A percentile compares a stretch with the other conserved stretches of the same genome.
phyloP scores from a whole-genome alignment of 2,113 vertebrate genomes.

The Gymnocephalus cernua region DNA sequence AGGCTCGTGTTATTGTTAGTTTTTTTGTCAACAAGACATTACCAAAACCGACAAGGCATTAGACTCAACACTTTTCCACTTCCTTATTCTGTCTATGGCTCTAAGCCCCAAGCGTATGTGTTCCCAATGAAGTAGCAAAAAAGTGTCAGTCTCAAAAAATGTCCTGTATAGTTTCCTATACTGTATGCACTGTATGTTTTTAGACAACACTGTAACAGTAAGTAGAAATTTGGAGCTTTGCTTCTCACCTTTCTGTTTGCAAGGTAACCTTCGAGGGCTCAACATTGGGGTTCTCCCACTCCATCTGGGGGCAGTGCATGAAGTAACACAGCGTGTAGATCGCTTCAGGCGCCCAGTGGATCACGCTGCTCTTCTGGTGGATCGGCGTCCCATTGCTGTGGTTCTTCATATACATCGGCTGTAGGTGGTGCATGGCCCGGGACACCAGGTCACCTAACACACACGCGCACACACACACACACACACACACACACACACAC shows the following conservation, averaged over 20 bases:
- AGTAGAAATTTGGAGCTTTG: background rate
- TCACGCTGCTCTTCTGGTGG: constrained; percentile 87
- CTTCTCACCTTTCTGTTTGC: constrained; percentile 91
- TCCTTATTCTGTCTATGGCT: background rate
- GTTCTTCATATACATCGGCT: constrained; percentile 93
- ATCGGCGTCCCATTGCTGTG: constrained; percentile 91
- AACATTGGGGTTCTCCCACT: constrained; percentile 98
- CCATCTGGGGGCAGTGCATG: constrained; percentile 99
- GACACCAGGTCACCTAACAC: constrained; percentile 94
- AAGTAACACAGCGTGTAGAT: constrained; percentile 99
- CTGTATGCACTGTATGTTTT: background rate
- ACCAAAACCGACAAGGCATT: background rate
- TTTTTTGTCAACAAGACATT: background rate
- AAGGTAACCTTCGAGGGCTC: constrained; percentile 96
- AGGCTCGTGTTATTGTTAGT: background rate
- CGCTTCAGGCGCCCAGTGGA: constrained; percentile 97
- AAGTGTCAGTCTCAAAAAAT: background rate
- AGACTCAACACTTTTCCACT: background rate
- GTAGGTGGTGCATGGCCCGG: constrained; percentile 96
- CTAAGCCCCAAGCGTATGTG: background rate
- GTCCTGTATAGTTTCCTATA: too few species aligned
- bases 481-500: constrained; percentile 13
- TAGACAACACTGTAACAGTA: background rate
- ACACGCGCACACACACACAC: constrained; percentile 14
- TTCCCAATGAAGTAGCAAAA: background rate